phyloP scores from a whole-genome alignment of 2,888 invertebrate species.

The Mesorhabditis sp. region DNA sequence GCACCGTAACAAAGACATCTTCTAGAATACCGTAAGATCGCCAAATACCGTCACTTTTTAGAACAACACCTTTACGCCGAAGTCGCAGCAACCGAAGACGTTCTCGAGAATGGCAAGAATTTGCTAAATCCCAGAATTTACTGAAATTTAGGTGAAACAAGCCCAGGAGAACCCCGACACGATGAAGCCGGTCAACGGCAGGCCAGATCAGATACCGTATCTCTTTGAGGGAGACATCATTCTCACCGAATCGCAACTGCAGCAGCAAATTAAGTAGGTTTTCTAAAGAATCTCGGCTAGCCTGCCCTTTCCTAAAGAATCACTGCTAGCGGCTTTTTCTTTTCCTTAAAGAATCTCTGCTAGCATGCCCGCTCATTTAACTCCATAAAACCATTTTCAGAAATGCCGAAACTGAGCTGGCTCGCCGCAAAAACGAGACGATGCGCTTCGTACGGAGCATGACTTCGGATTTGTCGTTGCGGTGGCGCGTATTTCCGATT shows the following conservation, averaged over 20 bases:
- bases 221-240: slow-evolving; percentile 56
- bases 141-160: not conserved
- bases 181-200: slow-evolving; percentile 1
- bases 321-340: too few species aligned
- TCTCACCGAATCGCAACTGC: slow-evolving; percentile 43
- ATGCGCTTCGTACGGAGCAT: slow-evolving; percentile 32
- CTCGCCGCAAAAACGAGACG: slow-evolving; percentile 16
- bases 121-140: too few species aligned
- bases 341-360: too few species aligned
- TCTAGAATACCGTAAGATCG: not conserved
- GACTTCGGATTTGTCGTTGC: slow-evolving; percentile 25
- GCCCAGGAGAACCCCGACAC: not conserved
- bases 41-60: not conserved
- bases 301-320: slow-evolving; percentile 11
- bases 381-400: slow-evolving; percentile 11
- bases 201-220: slow-evolving; percentile 40
- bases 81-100: too few species aligned
- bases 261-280: slow-evolving; percentile 26
- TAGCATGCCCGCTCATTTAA: not conserved
- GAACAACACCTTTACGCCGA: not conserved
- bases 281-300: not conserved
- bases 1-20: too few species aligned
- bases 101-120: too few species aligned
- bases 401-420: slow-evolving; percentile 31
- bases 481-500: slow-evolving; percentile 40